Percentiles rank a stretch among this genome's conserved stretches.
These are phyloP conservation scores for Anoplophora glabripennis DNA, from an alignment of 1,140 invertebrate genomes.

Conservation along the genomic window DNA sequence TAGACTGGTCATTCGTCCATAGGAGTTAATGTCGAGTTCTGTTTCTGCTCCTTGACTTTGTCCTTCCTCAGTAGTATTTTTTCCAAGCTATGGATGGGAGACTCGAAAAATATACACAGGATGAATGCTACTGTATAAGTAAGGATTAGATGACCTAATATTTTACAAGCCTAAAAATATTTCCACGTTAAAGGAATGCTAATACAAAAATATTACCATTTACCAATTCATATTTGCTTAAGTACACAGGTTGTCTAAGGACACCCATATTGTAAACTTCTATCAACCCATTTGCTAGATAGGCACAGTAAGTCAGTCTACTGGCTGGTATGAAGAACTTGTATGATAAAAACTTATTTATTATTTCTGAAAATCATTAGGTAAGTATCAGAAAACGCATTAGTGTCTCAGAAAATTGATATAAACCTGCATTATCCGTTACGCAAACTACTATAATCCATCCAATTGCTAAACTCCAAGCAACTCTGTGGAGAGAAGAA, in stretches of 20 bases:
- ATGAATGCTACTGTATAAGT: slow-evolving; percentile 62
- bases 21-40: neutral
- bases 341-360: slow-evolving; percentile 63
- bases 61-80: slow-evolving; percentile 56
- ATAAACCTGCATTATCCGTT: slow-evolving; percentile 70
- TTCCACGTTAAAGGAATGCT: slow-evolving; percentile 24
- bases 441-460: slow-evolving; percentile 71
- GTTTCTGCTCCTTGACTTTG: neutral
- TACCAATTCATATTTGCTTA: slow-evolving; percentile 54
- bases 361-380: slow-evolving; percentile 48
- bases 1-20: neutral
- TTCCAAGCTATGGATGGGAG: slow-evolving; percentile 67
- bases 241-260: slow-evolving; percentile 54
- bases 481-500: slow-evolving; percentile 61
- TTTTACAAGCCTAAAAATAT: slow-evolving; percentile 53
- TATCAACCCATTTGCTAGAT: slow-evolving; percentile 66
- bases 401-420: too few species aligned
- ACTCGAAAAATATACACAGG: slow-evolving; percentile 65
- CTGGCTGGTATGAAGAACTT: slow-evolving; percentile 62
- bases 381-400: neutral
- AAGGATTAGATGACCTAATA: slow-evolving; percentile 56
- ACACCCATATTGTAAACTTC: slow-evolving; percentile 60
- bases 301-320: slow-evolving; percentile 67
- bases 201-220: slow-evolving; percentile 23
- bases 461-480: slow-evolving; percentile 64